A percentile compares a stretch with the other conserved stretches of the same genome.
phyloP scores from a whole-genome alignment of 2,888 invertebrate species.

The Melipona beecheii region DNA sequence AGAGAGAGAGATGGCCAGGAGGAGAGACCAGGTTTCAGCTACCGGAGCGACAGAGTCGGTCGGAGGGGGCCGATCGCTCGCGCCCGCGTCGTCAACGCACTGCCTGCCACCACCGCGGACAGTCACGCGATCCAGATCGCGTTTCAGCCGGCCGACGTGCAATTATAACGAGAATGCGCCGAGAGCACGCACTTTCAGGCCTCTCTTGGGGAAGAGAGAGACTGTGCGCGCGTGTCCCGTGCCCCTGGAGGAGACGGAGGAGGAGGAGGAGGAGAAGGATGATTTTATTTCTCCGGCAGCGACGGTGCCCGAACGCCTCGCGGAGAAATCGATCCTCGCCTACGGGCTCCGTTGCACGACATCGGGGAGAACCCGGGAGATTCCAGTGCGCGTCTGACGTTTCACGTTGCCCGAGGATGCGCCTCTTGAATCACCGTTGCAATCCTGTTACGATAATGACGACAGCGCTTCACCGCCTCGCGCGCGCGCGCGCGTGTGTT shows the following conservation, averaged over 20 bases:
- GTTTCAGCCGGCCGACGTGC: slow-evolving; percentile 73
- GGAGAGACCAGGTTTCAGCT: slow-evolving; percentile 15
- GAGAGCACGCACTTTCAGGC: slow-evolving; percentile 74
- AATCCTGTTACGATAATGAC: slow-evolving; percentile 64
- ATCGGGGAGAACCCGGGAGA: slow-evolving; percentile 52
- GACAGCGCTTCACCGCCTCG: slow-evolving; percentile 27
- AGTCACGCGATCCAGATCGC: slow-evolving; percentile 80
- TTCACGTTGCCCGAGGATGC: slow-evolving; percentile 38
- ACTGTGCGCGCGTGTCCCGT: slow-evolving; percentile 54
- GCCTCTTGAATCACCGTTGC: slow-evolving; percentile 60
- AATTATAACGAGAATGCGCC: slow-evolving; percentile 81
- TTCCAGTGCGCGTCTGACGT: slow-evolving; percentile 42
- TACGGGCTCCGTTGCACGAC: slow-evolving; percentile 63
- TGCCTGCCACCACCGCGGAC: slow-evolving; percentile 36
- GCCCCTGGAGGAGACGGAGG: slow-evolving; percentile 5
- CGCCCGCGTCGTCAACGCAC: slow-evolving; percentile 29
- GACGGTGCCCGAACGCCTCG: slow-evolving; percentile 25
- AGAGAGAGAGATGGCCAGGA: too few species aligned
- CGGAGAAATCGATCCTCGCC: slow-evolving; percentile 70
- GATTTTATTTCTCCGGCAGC: slow-evolving; percentile 39
- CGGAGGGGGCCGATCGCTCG: neutral
- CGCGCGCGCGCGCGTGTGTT: neutral
- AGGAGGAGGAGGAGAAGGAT: slow-evolving; percentile 16
- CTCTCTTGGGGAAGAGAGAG: slow-evolving; percentile 45
- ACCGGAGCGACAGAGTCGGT: slow-evolving; percentile 43